These are phyloP conservation scores for Phylloscopus collybita DNA, from an alignment of 2,797 vertebrate genomes.

Conservation along the genomic window DNA sequence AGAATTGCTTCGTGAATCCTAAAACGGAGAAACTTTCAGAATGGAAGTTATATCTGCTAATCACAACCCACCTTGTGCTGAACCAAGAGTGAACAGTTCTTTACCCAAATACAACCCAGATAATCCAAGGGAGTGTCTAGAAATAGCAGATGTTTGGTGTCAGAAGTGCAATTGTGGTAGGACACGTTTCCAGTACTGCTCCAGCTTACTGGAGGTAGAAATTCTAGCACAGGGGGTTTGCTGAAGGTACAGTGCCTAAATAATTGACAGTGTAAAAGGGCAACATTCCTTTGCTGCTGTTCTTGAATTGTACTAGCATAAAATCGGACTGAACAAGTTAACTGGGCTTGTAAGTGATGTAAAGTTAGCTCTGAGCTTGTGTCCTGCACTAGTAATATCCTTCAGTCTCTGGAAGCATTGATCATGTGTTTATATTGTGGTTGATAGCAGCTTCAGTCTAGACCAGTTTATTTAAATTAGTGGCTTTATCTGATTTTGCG, in stretches of 20 bases:
- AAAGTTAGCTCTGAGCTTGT: background rate
- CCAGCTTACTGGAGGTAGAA: background rate
- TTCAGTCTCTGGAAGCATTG: background rate
- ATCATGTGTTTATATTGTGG: background rate
- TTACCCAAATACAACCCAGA: background rate
- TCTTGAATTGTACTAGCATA: background rate
- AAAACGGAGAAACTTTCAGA: background rate
- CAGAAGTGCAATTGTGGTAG: background rate
- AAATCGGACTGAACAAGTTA: background rate
- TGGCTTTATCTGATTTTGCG: slow-evolving; percentile 24
- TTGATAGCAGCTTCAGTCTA: background rate
- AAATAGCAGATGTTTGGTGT: background rate
- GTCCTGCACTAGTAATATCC: background rate
- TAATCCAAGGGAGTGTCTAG: background rate
- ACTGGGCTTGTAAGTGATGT: background rate
- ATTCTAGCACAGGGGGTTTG: background rate
- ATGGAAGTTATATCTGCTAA: background rate
- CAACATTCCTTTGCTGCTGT: background rate
- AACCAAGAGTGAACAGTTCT: background rate
- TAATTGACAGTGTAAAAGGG: background rate
- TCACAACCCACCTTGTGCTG: background rate
- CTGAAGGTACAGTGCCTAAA: background rate
- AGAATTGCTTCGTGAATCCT: background rate
- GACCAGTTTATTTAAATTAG: background rate
- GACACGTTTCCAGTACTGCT: background rate